phyloP scores from a whole-genome alignment of 2,888 invertebrate genomes.

The Ectemnius continuus region DNA sequence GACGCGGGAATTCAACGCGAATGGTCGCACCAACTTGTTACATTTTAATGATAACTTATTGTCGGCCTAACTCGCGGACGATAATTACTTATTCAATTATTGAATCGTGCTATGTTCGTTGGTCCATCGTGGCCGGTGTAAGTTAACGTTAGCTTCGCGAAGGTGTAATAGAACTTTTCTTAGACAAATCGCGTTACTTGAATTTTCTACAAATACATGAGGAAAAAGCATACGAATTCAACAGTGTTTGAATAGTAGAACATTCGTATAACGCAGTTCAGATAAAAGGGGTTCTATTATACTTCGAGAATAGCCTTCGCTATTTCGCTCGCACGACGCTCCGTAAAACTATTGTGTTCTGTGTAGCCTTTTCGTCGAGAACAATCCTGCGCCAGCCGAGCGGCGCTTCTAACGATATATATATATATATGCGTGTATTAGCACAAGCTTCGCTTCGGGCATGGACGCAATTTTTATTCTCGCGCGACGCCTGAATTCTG shows the following conservation, averaged over 20 bases:
- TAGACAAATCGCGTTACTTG: too few relatives aligned
- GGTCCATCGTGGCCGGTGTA: not conserved
- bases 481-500: not conserved
- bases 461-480: not conserved
- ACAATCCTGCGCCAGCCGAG: not conserved
- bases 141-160: slow-evolving; percentile 1
- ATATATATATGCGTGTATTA: not conserved
- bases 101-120: slow-evolving; percentile 6
- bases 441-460: slow-evolving; percentile 4
- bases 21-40: slow-evolving; percentile 19
- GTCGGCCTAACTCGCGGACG: slow-evolving; percentile 25
- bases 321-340: not conserved
- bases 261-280: too few relatives aligned
- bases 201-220: too few relatives aligned
- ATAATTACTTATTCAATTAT: slow-evolving; percentile 22
- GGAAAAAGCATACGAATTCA: too few relatives aligned
- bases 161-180: too few relatives aligned
- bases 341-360: slow-evolving; percentile 2
- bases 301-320: not conserved
- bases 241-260: too few relatives aligned
- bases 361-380: not conserved
- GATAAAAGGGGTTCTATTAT: too few relatives aligned
- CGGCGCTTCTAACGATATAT: not conserved
- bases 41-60: slow-evolving; percentile 20
- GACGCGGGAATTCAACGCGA: slow-evolving; percentile 1